Evolutionary conservation across 2,888 invertebrate species (phyloP).

Genomic region (Carabus problematicus): DNA sequence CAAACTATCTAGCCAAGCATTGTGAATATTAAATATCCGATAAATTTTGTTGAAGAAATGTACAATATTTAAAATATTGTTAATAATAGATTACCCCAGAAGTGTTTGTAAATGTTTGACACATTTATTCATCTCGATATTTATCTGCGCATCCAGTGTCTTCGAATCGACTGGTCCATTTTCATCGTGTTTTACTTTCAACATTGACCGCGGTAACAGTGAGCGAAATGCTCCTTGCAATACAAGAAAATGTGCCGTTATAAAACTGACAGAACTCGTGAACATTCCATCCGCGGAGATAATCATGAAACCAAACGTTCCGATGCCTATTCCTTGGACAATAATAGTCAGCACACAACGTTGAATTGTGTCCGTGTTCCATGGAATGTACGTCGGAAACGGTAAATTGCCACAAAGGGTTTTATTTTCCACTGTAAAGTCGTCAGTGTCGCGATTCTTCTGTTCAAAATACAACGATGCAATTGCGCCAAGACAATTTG

Average conservation of each 20-base stretch:
- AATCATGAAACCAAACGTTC: neutral
- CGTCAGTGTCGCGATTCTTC: neutral
- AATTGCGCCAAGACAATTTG: neutral
- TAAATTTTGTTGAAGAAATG: no score
- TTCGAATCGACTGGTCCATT: neutral
- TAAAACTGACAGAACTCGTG: neutral
- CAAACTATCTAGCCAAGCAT: no score
- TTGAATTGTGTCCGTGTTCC: neutral
- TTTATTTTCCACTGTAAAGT: neutral
- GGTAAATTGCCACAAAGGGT: neutral
- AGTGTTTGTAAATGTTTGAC: slow-evolving; percentile 4
- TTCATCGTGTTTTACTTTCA: neutral
- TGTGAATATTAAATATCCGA: no score
- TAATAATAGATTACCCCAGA: neutral
- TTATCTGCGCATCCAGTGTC: neutral
- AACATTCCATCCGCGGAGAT: slow-evolving; percentile 4
- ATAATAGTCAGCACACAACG: neutral
- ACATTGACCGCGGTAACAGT: neutral
- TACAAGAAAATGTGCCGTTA: neutral
- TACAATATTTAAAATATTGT: neutral
- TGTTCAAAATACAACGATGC: neutral
- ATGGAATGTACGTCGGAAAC: neutral
- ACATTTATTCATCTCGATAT: slow-evolving; percentile 1
- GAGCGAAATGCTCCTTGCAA: neutral
- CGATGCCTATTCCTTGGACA: neutral